Base-by-base conservation (phyloP, 2,113 vertebrate genomes). In the Etheostoma spectabile region DNA sequence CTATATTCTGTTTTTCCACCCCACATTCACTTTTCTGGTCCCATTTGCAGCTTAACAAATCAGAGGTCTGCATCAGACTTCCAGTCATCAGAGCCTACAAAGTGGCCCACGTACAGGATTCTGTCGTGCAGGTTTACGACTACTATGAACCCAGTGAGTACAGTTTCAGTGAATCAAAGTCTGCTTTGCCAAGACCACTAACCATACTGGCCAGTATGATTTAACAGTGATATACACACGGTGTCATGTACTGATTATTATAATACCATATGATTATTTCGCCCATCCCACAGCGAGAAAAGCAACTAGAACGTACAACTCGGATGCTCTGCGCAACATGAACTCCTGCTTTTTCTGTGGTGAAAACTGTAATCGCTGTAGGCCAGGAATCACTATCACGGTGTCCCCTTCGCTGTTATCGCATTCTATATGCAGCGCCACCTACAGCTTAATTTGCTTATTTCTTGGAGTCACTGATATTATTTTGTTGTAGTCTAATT, bases 111-210 rank as follows among this genome's bases (percentile, higher is more conserved):
- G 91, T 94, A 11, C 95, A 96, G 80, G 96, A 96, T 69, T 96
- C 96, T 80, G 93, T 92, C 8, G 95, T 97, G 81, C 90, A 89
- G 33, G 64, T 97, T 73, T 84, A 96, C 76, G 96, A 98, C 93
- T 98, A 97, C 91, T 97, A 97, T 65, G 97, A 98, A 88, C 96
- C 96, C 16, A 93, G 97, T 98, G 96, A 96, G 96, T 89, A 33
- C 35, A 10, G 1, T 13, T 49, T 3, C 3, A 42, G 14, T 38
- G 18, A 0, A 0, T n/a, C 38, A 14, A 22, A 49, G 10, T 16
- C 19, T 35, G 30, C 18, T 57, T 57, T 4, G 19, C n/a, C 42
- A 21, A 66, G 3, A 52, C 24, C 38, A 24, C 67, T 80, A 45
- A 64, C 8, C 12, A n/a, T 13, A 11, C 8, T 48, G 7, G 16